Evolutionary conservation across 2,113 vertebrate genomes (phyloP).

Genomic region (Zosterops borbonicus): DNA sequence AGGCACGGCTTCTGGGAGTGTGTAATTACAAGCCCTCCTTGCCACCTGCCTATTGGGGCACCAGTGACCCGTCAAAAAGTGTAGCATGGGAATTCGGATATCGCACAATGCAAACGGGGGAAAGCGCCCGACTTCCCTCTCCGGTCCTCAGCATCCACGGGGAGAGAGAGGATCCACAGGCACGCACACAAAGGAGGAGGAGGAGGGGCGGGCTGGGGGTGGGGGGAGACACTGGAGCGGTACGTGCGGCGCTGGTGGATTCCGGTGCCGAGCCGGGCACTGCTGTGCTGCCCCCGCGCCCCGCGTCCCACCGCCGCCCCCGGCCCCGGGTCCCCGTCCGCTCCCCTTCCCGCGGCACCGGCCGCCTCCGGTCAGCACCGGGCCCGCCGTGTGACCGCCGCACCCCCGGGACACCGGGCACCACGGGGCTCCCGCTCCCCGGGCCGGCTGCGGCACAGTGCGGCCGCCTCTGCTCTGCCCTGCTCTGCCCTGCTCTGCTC

Average conservation of each 20-base stretch:
- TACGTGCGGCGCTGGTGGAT: neutral
- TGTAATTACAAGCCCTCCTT: conserved; percentile 92
- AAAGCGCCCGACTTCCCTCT: conserved; percentile 73
- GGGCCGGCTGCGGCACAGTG: neutral
- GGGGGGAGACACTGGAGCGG: neutral
- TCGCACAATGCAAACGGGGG: conserved; percentile 79
- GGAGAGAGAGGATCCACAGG: conserved; percentile 39
- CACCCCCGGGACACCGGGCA: neutral
- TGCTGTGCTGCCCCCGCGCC: neutral
- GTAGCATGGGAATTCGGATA: conserved; percentile 95
- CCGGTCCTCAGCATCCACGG: conserved; percentile 36
- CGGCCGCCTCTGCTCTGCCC: neutral
- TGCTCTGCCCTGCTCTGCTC: too few relatives aligned
- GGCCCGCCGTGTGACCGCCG: neutral
- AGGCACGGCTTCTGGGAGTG: conserved; percentile 65
- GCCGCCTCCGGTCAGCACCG: neutral
- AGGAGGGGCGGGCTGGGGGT: conserved; percentile 21
- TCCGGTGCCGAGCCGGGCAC: neutral
- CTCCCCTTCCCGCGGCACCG: neutral
- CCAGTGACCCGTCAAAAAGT: conserved; percentile 99
- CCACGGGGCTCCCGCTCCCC: neutral
- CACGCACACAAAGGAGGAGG: conserved; percentile 32
- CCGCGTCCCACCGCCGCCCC: neutral
- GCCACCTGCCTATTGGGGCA: conserved; percentile 95
- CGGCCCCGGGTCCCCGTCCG: neutral